Conservation (phyloP, 2,113 vertebrate species). For the Chauna torquata region DNA sequence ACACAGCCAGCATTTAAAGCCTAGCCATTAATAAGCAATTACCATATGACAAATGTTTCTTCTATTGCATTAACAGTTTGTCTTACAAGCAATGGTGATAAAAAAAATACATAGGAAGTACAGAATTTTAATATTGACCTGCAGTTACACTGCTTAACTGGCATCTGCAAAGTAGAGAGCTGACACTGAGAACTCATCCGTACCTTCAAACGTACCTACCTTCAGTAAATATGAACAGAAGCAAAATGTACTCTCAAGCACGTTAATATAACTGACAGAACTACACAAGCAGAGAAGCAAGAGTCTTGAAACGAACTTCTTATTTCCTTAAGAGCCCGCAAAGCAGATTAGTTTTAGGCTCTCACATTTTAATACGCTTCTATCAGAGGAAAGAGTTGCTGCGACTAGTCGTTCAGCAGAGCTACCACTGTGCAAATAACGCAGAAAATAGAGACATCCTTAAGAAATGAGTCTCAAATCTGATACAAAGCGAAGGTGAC, state of each 20-base stretch:
- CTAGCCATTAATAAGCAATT: neutral
- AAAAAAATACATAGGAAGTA: neutral
- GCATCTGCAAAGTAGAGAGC: neutral
- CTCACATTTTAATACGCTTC: constrained; percentile 33
- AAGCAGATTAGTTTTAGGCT: constrained; percentile 23
- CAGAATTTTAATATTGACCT: neutral
- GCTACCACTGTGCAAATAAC: constrained; percentile 76
- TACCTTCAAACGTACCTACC: neutral
- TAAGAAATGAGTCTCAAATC: constrained; percentile 70
- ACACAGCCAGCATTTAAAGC: neutral
- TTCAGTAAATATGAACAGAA: neutral
- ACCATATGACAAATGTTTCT: neutral
- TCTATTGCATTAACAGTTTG: neutral
- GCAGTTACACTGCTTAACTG: neutral
- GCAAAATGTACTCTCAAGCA: neutral
- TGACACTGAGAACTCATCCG: neutral
- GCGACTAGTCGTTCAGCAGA: constrained; percentile 49
- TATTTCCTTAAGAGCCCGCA: neutral
- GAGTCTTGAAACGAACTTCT: neutral
- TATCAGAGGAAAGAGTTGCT: constrained; percentile 4
- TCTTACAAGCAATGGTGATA: neutral
- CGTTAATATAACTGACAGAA: neutral
- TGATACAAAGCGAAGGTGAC: constrained; percentile 75
- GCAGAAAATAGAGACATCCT: constrained; percentile 81
- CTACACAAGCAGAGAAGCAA: neutral